Conservation (phyloP, 2,888 invertebrate genomes). For the Apoderus coryli region DNA sequence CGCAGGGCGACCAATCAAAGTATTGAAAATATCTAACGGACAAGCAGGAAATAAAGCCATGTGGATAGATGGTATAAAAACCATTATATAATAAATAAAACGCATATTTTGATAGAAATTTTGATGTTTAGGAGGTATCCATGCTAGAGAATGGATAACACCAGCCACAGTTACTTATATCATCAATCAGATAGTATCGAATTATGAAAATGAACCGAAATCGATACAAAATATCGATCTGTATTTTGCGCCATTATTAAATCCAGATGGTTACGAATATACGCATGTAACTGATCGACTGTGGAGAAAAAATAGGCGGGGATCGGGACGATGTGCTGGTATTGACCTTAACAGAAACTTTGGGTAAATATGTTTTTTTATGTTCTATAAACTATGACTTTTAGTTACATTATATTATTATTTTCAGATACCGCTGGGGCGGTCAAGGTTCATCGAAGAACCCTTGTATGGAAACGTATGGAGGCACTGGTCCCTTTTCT, state of each 20-base stretch:
- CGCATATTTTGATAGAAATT: not conserved
- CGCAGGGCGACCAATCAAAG: slow-evolving; percentile 60
- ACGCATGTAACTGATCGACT: slow-evolving; percentile 65
- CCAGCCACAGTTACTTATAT: slow-evolving; percentile 65
- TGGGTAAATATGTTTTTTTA: slow-evolving; percentile 42
- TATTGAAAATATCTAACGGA: slow-evolving; percentile 56
- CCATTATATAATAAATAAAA: not conserved
- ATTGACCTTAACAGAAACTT: slow-evolving; percentile 80
- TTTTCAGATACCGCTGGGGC: slow-evolving; percentile 60
- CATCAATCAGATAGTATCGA: slow-evolving; percentile 53
- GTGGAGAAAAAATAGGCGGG: slow-evolving; percentile 66
- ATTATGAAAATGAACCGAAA: slow-evolving; percentile 47
- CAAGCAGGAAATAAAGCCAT: slow-evolving; percentile 38
- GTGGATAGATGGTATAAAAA: slow-evolving; percentile 39
- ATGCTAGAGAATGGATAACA: slow-evolving; percentile 83
- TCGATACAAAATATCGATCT: slow-evolving; percentile 70
- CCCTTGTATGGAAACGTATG: slow-evolving; percentile 69
- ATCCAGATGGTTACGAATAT: slow-evolving; percentile 82
- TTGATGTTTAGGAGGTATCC: slow-evolving; percentile 43
- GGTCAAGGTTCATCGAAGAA: slow-evolving; percentile 70
- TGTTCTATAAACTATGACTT: no score
- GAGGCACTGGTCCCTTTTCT: slow-evolving; percentile 67
- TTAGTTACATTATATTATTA: no score
- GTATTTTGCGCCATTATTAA: slow-evolving; percentile 59
- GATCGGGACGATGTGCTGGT: slow-evolving; percentile 50